Evolutionary conservation across 2,113 vertebrate species (phyloP), one percentile per base, ranked within the genome.

Genomic region (Hyla sarda): DNA sequence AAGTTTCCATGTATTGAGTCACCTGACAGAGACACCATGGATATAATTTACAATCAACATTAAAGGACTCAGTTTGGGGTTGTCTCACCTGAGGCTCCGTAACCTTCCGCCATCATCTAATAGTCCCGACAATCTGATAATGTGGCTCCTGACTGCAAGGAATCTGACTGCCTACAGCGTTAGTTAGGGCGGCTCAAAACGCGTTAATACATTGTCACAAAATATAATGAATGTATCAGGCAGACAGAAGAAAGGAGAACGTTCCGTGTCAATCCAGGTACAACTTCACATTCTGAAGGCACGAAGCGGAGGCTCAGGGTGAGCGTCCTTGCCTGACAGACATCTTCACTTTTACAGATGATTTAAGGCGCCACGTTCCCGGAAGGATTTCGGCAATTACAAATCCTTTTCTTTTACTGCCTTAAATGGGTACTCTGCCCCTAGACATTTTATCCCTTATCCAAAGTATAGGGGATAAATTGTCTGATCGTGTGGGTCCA

Each of bases 361-460:
- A 86, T 86, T 81, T 81, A 73, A 47, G 17, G 23, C 25, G 10
- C 10, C 3, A 9, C 41, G 50, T 86, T 81, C 84, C 77, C 34
- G 84, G 84, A 81, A 73, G 67, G 37, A 73, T 60, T 48, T 50
- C 19, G 50, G 58, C 65, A 65, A 81, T 74, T 86, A 73, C 81
- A 77, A 72, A 86, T 81, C 17, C 52, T 34, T 34, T 37, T 80
- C 25, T 54, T 75, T 71, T 81, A 78, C 56, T 73, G 48, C 60
- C 67, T 81, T 11, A n/a, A n/a, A n/a, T n/a, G n/a, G n/a, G n/a
- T n/a, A n/a, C n/a, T n/a, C n/a, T n/a, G n/a, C n/a, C n/a, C n/a
- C n/a, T n/a, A n/a, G n/a, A n/a, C n/a, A n/a, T n/a, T n/a, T n/a
- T n/a, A n/a, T n/a, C n/a, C n/a, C n/a, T n/a, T n/a, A n/a, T n/a